Evolutionary conservation across 2,888 invertebrate species (phyloP), one percentile per base, ranked within the genome.

Genomic region (Andrena haemorrhoa): DNA sequence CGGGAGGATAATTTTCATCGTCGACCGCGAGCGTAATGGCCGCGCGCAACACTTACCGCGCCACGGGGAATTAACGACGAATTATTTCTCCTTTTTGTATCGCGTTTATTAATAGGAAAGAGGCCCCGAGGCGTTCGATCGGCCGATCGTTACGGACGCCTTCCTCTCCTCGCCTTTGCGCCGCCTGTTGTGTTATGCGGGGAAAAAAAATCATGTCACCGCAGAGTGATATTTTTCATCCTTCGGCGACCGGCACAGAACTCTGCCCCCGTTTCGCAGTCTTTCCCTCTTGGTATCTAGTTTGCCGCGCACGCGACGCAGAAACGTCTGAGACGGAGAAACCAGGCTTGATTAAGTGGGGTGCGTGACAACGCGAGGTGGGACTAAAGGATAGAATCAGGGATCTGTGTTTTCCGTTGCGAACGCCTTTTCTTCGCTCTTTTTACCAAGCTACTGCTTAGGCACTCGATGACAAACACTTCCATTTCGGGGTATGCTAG

Each of bases 41-140:
- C 47, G 49, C 68, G 63, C 61, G 66, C 74, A 74, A 23, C 75
- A 47, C 68, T 75, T 60, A 63, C 8, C 51, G 26, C 58, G 72
- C 49, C 31, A 56, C 16, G 49, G 80, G 56, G 51, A 68, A 82
- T 80, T 79, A 79, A 65, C 73, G 41, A 79, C 79, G 68, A 79
- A 79, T 80, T 80, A 74, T 73, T 78, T 61, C 53, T 66, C 23
- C 79, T 73, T 64, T 80, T 58, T 63, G 56, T 56, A 41, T 33
- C 68, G 8, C 2, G 79, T 78, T 80, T 80, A 80, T 80, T 79
- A 80, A 79, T 80, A 80, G 79, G 70, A 47, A 56, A 58, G 23
- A 58, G 41, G n/a, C 33, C 47, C 26, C 47, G 49, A 58, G 23
- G 73, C 35, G 33, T 26, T 26, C 35, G 49, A 26, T 53, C 64